A percentile compares a stretch with the other conserved stretches of the same genome.
These are phyloP conservation scores for Cynopterus brachyotis DNA, from an alignment of 2,113 vertebrate genomes.

Conservation along the genomic window DNA sequence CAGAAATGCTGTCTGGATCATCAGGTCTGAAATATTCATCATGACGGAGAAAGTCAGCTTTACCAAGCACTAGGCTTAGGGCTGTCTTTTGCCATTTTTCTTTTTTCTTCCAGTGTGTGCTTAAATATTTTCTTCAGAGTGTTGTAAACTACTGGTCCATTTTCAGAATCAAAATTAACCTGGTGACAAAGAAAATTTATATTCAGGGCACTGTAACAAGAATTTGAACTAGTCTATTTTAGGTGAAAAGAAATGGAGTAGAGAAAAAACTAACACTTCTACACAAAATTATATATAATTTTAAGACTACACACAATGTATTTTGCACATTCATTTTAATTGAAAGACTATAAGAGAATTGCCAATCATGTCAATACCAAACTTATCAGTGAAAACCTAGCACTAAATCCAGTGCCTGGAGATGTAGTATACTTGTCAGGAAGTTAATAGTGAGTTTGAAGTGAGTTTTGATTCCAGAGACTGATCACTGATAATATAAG, in stretches of 20 bases:
- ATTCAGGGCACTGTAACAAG: constrained; percentile 40
- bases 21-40: constrained; percentile 40
- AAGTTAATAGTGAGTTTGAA: background rate
- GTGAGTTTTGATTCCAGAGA: background rate
- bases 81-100: constrained; percentile 80
- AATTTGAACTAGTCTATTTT: background rate
- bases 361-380: background rate
- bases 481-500: background rate
- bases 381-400: constrained; percentile 8
- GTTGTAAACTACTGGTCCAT: constrained; percentile 84
- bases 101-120: constrained; percentile 88
- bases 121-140: constrained; percentile 91
- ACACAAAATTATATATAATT: background rate
- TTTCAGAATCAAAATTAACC: constrained; percentile 87
- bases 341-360: background rate
- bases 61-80: constrained; percentile 70
- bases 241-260: background rate
- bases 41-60: constrained; percentile 36
- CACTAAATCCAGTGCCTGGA: background rate
- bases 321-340: background rate
- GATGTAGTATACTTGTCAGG: background rate
- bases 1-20: constrained; percentile 1
- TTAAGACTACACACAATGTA: background rate
- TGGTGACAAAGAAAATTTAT: constrained; percentile 76
- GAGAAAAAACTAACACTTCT: background rate